phyloP scores from a whole-genome alignment of 1,140 invertebrate species.

The Brachionus paranguensis region DNA sequence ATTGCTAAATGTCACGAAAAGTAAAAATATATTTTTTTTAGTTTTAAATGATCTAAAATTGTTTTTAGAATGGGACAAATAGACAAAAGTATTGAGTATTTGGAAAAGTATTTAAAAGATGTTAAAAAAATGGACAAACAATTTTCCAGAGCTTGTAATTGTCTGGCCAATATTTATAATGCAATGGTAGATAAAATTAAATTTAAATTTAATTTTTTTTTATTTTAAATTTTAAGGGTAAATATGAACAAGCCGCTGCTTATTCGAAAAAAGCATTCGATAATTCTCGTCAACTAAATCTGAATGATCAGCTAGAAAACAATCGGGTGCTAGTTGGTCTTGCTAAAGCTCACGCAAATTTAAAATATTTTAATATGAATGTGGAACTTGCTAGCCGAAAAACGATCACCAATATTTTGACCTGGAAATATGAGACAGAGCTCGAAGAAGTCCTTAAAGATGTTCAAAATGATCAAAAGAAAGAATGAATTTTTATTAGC shows the following conservation, averaged over 20 bases:
- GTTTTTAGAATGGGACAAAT: not conserved
- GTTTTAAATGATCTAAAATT: not conserved
- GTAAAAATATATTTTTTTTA: not conserved
- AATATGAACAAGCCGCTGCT: conserved; percentile 24
- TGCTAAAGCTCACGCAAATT: not conserved
- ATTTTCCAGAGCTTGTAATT: conserved; percentile 19
- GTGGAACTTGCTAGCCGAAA: not conserved
- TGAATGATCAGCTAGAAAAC: not conserved
- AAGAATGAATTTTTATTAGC: not conserved
- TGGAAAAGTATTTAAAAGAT: conserved; percentile 25
- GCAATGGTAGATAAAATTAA: not conserved
- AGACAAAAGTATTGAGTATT: conserved; percentile 34
- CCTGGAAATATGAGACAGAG: conserved; percentile 28
- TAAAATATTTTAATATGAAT: conserved; percentile 22
- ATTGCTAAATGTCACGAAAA: conserved; percentile 38
- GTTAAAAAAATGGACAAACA: conserved; percentile 16
- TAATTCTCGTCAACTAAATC: conserved; percentile 23
- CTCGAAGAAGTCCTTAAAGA: conserved; percentile 10
- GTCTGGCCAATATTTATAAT: conserved; percentile 18
- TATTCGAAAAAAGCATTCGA: conserved; percentile 33
- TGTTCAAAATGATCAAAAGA: not conserved
- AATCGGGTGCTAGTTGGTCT: conserved; percentile 22
- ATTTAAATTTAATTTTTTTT: not conserved
- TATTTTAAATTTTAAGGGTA: not conserved
- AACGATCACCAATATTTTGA: conserved; percentile 1